Evolutionary conservation across 2,888 invertebrate genomes (phyloP), one percentile per base, ranked within the genome.

Genomic region (Cheilosia scutellata): DNA sequence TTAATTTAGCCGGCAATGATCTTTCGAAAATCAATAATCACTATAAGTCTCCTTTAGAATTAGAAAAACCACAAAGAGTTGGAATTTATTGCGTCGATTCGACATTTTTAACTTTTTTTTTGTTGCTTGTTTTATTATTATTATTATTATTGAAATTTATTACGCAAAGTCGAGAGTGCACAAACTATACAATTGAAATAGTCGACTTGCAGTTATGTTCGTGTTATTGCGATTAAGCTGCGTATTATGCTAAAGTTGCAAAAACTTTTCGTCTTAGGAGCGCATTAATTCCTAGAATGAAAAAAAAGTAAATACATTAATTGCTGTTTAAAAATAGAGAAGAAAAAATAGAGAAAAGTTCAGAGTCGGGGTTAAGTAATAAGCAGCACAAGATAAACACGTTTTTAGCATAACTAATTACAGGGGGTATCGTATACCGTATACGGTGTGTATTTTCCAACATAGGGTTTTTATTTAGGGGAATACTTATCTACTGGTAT

Each of bases 1-100:
- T 53, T 49, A 55, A 42, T 49, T 60, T 33, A 37, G 13, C 16
- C n/a, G 11, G 2, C 55, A 33, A 63, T 63, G 74, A 62, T 60
- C 78, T 51, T 27, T 13, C 63, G 5, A 78, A 78, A 74, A 49
- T 49, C 25, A 77, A 87, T 25, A 33, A 58, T 75, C 57, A 76
- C 55, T 75, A 57, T 89, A 83, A 79, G 87, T 87, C 58, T 87
- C 71, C 70, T 87, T 87, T 44, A 86, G 80, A 88, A 87, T 72
- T 63, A 88, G 63, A 86, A 75, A 88, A 55, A 88, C 88, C 31
- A 88, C 75, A 74, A 83, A 86, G 58, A 88, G 74, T 75, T 87
- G 79, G 53, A 87, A 83, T 77, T 88, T 88, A 66, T 87, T 87
- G 74, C 89, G 90, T 87, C 90, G 89, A 87, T 89, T 89, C 89